Evolutionary conservation across 1,140 invertebrate genomes (phyloP).

Genomic region (Melitaea cinxia): DNA sequence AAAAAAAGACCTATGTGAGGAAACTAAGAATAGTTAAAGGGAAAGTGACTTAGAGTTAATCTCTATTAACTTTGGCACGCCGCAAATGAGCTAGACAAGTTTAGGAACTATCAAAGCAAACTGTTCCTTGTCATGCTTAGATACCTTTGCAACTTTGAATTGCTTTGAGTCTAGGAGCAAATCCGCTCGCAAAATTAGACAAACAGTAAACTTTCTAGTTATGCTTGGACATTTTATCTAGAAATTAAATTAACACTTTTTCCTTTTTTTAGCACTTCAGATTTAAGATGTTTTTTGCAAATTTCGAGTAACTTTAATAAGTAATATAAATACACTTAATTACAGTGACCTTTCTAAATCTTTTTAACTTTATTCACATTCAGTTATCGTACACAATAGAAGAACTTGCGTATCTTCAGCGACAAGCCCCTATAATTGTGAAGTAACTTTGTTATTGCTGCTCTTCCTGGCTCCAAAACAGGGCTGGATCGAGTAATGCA

Average conservation of each 20-base stretch:
- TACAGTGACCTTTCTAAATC: no score
- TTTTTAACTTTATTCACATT: neutral
- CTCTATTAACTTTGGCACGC: constrained; percentile 45
- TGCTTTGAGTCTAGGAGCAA: constrained; percentile 20
- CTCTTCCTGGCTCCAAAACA: constrained; percentile 38
- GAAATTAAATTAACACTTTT: no score
- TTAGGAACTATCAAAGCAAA: constrained; percentile 49
- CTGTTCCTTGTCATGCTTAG: constrained; percentile 46
- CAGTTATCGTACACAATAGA: constrained; percentile 24
- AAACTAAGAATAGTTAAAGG: constrained; percentile 37
- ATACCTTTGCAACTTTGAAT: constrained; percentile 34
- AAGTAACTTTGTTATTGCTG: constrained; percentile 63
- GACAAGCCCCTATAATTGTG: constrained; percentile 57
- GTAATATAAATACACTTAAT: no score
- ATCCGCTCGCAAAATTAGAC: neutral
- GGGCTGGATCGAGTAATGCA: no score
- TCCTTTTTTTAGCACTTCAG: no score
- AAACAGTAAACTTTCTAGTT: neutral
- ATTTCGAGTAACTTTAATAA: no score
- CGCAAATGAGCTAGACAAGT: constrained; percentile 50
- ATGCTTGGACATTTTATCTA: neutral
- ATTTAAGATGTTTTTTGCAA: no score
- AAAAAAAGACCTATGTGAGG: constrained; percentile 16
- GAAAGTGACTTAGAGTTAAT: constrained; percentile 41
- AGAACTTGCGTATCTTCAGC: constrained; percentile 37